Evolutionary conservation across 2,888 invertebrate species (phyloP).

Genomic region (Hypolimnas misippus): DNA sequence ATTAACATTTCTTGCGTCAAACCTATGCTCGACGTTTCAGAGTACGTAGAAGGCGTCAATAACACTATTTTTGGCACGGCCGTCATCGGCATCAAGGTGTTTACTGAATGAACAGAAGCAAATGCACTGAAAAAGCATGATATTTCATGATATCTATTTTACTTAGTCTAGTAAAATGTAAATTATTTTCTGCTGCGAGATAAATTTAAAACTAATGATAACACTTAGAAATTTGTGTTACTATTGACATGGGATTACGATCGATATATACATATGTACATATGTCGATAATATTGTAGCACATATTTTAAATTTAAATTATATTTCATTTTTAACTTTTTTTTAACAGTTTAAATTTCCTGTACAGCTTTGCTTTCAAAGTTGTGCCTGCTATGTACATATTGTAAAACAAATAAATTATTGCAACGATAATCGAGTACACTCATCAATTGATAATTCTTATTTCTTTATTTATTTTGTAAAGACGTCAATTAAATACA

Average conservation of each 20-base stretch:
- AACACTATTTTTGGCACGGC: conserved; percentile 65
- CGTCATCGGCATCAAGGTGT: conserved; percentile 63
- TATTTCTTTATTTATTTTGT: conserved; percentile 2
- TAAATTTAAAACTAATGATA: not conserved
- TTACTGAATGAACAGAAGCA: conserved; percentile 57
- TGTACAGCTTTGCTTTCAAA: no score
- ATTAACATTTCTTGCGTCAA: conserved; percentile 73
- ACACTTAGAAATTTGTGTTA: not conserved
- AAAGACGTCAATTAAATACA: conserved; percentile 16
- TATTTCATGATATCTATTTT: conserved; percentile 6
- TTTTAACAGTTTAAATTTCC: no score
- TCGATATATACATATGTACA: no score
- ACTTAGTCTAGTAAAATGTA: not conserved
- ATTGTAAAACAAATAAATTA: not conserved
- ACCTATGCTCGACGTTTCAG: conserved; percentile 54
- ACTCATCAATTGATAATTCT: not conserved
- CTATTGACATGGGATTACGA: not conserved
- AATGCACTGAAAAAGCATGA: conserved; percentile 32
- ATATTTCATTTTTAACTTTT: no score
- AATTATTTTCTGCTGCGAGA: not conserved
- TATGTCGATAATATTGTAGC: no score
- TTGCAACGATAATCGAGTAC: not conserved
- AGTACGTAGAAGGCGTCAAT: conserved; percentile 66
- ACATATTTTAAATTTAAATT: no score
- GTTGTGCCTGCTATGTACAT: no score